Evolutionary conservation across 1,140 invertebrate genomes (phyloP).

Genomic region (Portunus trituberculatus): DNA sequence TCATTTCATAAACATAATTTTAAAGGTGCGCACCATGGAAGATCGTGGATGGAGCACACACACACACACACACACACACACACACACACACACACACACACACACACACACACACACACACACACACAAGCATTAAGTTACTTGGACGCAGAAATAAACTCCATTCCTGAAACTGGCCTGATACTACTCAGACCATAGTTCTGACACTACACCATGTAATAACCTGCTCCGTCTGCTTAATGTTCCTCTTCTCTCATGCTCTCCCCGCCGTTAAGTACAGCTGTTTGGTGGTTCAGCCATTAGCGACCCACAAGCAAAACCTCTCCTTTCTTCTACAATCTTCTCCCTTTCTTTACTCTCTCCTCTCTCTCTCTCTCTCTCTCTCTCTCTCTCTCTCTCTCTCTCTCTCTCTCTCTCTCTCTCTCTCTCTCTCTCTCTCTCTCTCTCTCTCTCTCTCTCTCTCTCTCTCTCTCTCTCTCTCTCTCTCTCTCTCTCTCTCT

Average conservation of each 20-base stretch:
- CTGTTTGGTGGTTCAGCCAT: background rate
- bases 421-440: background rate
- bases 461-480: background rate
- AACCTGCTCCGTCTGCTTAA: background rate
- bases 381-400: background rate
- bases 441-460: background rate
- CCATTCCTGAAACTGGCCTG: background rate
- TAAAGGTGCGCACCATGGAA: background rate
- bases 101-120: too few relatives aligned
- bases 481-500: background rate
- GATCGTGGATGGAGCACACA: background rate
- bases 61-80: background rate
- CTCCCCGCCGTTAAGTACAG: background rate
- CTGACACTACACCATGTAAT: background rate
- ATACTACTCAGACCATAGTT: background rate
- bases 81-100: too few relatives aligned
- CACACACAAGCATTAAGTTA: background rate
- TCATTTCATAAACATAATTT: slow-evolving; percentile 3
- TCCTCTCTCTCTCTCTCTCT: background rate
- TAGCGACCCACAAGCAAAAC: background rate
- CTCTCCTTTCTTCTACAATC: background rate
- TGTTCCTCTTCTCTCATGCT: background rate
- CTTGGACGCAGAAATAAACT: background rate
- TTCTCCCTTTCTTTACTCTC: background rate
- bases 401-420: background rate